A percentile compares a stretch with the other conserved stretches of the same genome.
phyloP scores from a whole-genome alignment of 2,888 invertebrate species.

The Rhagophthalmus giganteus region DNA sequence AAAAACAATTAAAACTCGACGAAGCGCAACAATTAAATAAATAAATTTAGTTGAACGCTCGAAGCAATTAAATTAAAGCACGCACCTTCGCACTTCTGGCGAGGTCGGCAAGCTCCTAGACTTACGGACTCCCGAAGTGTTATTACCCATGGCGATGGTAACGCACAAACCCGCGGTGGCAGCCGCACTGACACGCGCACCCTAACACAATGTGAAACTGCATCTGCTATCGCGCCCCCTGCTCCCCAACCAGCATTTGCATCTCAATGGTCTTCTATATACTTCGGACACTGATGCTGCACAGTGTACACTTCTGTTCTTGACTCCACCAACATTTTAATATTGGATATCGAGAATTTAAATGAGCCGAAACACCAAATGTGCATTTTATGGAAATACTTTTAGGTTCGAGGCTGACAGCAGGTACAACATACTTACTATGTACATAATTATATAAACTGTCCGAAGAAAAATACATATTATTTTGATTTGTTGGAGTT shows the following conservation, averaged over 20 bases:
- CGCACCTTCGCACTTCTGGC: slow-evolving; percentile 57
- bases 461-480: too few relatives aligned
- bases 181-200: slow-evolving; percentile 34
- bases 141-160: slow-evolving; percentile 50
- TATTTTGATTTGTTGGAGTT: too few relatives aligned
- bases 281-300: slow-evolving; percentile 29
- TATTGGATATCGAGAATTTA: slow-evolving; percentile 1
- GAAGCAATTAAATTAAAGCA: slow-evolving; percentile 2
- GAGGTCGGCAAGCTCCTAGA: slow-evolving; percentile 78
- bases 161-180: slow-evolving; percentile 25
- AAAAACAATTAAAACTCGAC: not conserved
- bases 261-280: slow-evolving; percentile 43
- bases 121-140: slow-evolving; percentile 53
- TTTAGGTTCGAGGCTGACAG: too few relatives aligned
- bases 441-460: too few relatives aligned
- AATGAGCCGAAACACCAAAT: not conserved
- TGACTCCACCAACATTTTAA: slow-evolving; percentile 11
- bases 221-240: slow-evolving; percentile 39
- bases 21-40: not conserved
- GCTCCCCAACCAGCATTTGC: slow-evolving; percentile 46
- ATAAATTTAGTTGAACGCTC: too few relatives aligned
- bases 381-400: slow-evolving; percentile 2
- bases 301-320: slow-evolving; percentile 3
- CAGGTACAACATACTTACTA: too few relatives aligned
- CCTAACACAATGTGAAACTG: slow-evolving; percentile 41